These are phyloP conservation scores for Ammodytes dubius DNA, from an alignment of 2,113 vertebrate genomes.

Conservation along the genomic window DNA sequence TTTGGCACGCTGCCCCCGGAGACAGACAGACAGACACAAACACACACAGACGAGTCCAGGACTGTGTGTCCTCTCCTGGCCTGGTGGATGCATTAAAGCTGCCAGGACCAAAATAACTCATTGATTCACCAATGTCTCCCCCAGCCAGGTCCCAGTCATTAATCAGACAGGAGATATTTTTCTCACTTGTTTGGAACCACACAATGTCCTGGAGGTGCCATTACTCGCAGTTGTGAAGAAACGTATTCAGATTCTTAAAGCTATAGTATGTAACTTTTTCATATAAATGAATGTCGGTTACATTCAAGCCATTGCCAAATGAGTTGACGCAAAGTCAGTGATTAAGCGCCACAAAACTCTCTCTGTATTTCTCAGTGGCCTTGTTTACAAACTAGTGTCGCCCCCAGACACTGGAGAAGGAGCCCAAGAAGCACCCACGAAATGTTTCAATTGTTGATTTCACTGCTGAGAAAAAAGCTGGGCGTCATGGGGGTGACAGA, in stretches of 20 bases:
- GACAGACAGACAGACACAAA: conserved; percentile 4
- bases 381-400: too few relatives aligned
- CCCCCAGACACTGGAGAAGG: too few relatives aligned
- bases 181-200: conserved; percentile 31
- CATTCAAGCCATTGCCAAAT: too few relatives aligned
- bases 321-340: too few relatives aligned
- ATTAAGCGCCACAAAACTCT: too few relatives aligned
- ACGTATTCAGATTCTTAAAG: not conserved
- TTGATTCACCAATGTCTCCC: conserved; percentile 51
- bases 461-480: too few relatives aligned
- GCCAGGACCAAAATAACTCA: conserved; percentile 67
- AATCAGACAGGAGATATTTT: conserved; percentile 46
- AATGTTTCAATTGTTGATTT: too few relatives aligned
- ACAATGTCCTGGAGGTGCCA: conserved; percentile 6
- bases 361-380: too few relatives aligned
- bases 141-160: conserved; percentile 25
- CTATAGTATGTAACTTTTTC: too few relatives aligned
- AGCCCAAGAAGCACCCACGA: too few relatives aligned
- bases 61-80: conserved; percentile 31
- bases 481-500: too few relatives aligned
- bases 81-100: conserved; percentile 22
- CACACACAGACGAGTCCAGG: conserved; percentile 35
- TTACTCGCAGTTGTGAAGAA: not conserved
- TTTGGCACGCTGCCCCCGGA: conserved; percentile 35
- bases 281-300: too few relatives aligned